Base-by-base conservation (phyloP, 2,888 invertebrate genomes). In the Pterostichus niger region DNA sequence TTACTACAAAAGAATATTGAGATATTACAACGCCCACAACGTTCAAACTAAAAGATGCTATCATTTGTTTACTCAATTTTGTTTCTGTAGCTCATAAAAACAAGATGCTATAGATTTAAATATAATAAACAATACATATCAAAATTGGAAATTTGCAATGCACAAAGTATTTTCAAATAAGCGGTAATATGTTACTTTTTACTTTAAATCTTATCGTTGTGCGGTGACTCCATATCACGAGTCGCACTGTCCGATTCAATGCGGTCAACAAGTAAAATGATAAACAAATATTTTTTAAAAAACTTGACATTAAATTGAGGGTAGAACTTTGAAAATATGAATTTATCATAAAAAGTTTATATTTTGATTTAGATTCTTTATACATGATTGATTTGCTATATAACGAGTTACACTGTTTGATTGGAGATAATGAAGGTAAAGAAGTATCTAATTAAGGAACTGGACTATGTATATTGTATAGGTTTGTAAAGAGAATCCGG, bases 91-190 rank as follows among this genome's bases (percentile, higher is more conserved):
- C 10, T 11, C 49, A 5, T 13, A 11, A n/a, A 49, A 49, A 49
- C 49, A 10, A 49, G 49, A 6, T 13, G n/a, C 49, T n/a, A n/a
- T 49, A n/a, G n/a, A n/a, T 13, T 2, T 49, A 5, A 49, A 11
- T 49, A 49, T 49, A 49, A 49, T 49, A 2, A 49, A 49, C 13
- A 49, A 49, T n/a, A 49, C 2, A 5, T n/a, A 11, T 5, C 5
- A 49, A 5, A 11, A 49, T 49, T 2, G 24, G 24, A 24, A 24
- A 24, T 24, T 24, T 24, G 24, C 24, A 24, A 24, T 24, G n/a
- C 13, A 49, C n/a, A n/a, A 49, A 49, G 49, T n/a, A 49, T 49
- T 49, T 49, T 49, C n/a, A 11, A 49, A 49, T n/a, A 49, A 49
- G 4, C n/a, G 13, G 5, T 49, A 49, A 49, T 49, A n/a, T n/a